Evolutionary conservation across 2,888 invertebrate species (phyloP), one percentile per base, ranked within the genome.

Genomic region (Drosophila fungiperda): DNA sequence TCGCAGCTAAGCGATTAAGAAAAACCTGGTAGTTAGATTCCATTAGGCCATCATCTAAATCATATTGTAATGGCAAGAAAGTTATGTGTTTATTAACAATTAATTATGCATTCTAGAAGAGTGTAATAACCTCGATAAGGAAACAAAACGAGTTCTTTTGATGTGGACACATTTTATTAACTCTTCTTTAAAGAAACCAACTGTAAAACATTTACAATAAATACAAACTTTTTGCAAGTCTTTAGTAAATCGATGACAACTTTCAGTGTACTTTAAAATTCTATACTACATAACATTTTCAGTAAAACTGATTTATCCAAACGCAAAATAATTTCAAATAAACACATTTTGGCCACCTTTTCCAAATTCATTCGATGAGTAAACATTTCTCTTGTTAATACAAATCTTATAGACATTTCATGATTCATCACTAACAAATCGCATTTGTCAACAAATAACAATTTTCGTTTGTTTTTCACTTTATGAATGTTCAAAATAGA

Each of bases 391-490:
- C 12, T 11, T 48, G 33, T 17, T 26, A 17, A 7, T 29, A 20
- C 6, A 52, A 20, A 50, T 9, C 8, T 17, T n/a, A n/a, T n/a
- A n/a, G n/a, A n/a, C 33, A 9, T 15, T 33, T 17, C 35, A 17
- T 32, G 20, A 38, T 45, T 65, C 29, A 9, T 65, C 29, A 7
- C 32, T 17, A 45, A 33, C 26, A 54, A 54, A 64, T 59, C 8
- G 29, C 23, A 55, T 60, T 55, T 59, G 57, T 59, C 42, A 54
- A 20, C 58, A 54, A 59, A 55, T 40, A 23, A 4, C 50, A 36
- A 15, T 38, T 50, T 9, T 20, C 9, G 45, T 38, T 33, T 42
- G 17, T 45, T 32, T 63, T 26, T 48, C 26, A 57, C 42, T 48
- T 49, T 15, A 12, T 62, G 15, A 33, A 40, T 62, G 17, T 67